Evolutionary conservation across 2,888 invertebrate genomes (phyloP), one percentile per base, ranked within the genome.

Genomic region (Cerceris rybyensis): DNA sequence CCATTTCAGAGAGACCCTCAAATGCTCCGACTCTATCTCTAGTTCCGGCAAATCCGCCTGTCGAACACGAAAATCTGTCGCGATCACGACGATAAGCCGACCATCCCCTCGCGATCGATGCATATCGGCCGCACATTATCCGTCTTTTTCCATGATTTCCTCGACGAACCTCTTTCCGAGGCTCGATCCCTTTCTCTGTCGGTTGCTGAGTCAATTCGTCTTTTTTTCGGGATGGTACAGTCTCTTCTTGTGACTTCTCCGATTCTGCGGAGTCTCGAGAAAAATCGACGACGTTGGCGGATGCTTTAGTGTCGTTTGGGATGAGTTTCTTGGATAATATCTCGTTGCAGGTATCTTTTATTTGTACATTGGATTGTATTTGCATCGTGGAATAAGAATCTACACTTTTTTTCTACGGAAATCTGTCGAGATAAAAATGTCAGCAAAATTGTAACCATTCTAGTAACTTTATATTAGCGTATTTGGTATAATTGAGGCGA

Each of bases 111-210:
- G 7, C 28, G 28, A 17, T 28, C 28, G 55, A 55, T 55, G 55
- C 55, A 55, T 55, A 55, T 55, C 55, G 55, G 16, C 28, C 28
- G 55, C 17, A 13, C 55, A 28, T 55, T 55, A 55, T 55, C 55
- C 55, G 14, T n/a, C 28, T 28, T 55, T 55, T 55, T 55, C 55
- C 7, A 1, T 7, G 17, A 16, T 55, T 55, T 28, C 55, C 17
- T 55, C 55, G 52, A n/a, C 52, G 46, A 8, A 46, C 2, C 2
- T 4, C 8, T 46, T 52, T 52, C 7, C 52, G 14, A n/a, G 7
- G 7, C 11, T 52, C n/a, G n/a, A 2, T 28, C n/a, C n/a, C 14
- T 7, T 7, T n/a, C 7, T 52, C n/a, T 5, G 52, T 14, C 13
- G 52, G 14, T 14, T n/a, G 11, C 46, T 6, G 9, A 46, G 11